Conservation (phyloP, 2,797 vertebrate species). For the Cyclura pinguis region DNA sequence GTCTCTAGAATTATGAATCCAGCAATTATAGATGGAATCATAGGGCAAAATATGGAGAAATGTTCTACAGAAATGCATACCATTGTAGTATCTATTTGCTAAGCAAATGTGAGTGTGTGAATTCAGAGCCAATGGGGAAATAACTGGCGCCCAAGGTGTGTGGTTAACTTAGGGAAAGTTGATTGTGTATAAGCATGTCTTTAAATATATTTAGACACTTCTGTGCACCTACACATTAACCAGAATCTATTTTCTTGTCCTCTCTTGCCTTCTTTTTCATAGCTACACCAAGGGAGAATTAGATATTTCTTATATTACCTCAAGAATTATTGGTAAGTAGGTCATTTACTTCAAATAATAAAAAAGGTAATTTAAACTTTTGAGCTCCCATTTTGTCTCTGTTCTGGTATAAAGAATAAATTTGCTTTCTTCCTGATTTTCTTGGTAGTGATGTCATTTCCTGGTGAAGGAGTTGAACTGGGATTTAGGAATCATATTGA, state of each 20-base stretch:
- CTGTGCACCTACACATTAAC: conserved; percentile 25
- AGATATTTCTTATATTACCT: conserved; percentile 97
- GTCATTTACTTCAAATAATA: not conserved
- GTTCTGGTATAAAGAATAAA: not conserved
- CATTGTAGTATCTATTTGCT: not conserved
- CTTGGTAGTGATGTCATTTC: conserved; percentile 95
- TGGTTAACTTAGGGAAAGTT: not conserved
- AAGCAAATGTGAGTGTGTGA: not conserved
- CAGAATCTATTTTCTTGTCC: not conserved
- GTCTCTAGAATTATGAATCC: not conserved
- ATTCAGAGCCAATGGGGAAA: not conserved
- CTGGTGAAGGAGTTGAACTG: conserved; percentile 93
- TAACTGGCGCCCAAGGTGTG: not conserved
- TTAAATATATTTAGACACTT: not conserved
- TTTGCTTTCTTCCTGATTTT: not conserved
- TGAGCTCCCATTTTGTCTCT: fast-evolving
- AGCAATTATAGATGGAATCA: not conserved
- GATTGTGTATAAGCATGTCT: not conserved
- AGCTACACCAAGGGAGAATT: conserved; percentile 98
- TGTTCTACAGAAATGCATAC: not conserved
- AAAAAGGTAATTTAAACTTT: not conserved
- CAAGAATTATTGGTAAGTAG: conserved; percentile 94
- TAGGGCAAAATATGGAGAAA: not conserved
- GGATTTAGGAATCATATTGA: conserved; percentile 98
- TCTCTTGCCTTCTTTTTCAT: conserved; percentile 68